Conservation (phyloP, 2,113 vertebrate genomes). For the Cnemophilus loriae region DNA sequence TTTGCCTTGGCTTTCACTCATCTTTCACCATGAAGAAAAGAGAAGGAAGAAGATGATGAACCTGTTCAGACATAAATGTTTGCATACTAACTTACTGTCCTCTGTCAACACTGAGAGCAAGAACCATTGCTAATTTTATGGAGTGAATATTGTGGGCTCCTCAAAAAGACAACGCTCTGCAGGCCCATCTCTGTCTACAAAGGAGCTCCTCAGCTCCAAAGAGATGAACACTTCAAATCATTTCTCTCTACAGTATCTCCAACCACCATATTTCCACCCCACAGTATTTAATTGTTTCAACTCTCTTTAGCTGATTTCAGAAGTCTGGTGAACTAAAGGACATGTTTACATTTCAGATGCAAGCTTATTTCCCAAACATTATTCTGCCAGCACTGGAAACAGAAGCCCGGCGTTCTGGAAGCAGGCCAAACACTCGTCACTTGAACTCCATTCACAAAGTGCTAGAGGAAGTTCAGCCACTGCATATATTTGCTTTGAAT, state of each 20-base stretch:
- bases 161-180: neutral
- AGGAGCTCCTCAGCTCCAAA: neutral
- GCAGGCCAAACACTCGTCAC: neutral
- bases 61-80: neutral
- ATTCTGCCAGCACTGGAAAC: neutral
- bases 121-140: neutral
- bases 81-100: neutral
- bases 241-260: neutral
- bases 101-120: neutral
- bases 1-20: neutral
- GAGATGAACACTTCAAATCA: neutral
- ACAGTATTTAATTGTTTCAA: neutral
- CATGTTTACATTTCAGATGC: slow-evolving; percentile 4
- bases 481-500: slow-evolving; percentile 2
- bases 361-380: neutral
- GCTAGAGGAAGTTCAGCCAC: neutral
- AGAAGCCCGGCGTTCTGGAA: neutral
- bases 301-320: neutral
- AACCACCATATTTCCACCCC: neutral
- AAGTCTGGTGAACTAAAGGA: neutral
- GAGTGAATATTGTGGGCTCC: neutral
- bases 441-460: slow-evolving; percentile 12
- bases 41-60: neutral
- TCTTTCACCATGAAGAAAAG: neutral
- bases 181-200: neutral